Conservation (phyloP, 2,888 invertebrate species). For the Netelia fuscicornis region DNA sequence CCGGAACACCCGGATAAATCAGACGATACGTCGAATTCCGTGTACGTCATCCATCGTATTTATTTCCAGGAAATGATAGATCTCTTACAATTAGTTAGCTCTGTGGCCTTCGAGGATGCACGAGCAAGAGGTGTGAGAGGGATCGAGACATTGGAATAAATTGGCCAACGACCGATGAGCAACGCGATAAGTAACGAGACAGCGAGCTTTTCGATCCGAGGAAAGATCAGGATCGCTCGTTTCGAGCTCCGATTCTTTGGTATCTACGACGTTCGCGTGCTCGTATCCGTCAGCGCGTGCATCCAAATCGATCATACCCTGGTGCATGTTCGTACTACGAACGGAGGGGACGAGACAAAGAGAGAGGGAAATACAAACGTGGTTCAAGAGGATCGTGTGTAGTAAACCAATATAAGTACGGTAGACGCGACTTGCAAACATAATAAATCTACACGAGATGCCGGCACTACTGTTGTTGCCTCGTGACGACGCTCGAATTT, state of each 20-base stretch:
- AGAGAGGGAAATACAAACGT: background rate
- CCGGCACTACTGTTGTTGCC: conserved; percentile 13
- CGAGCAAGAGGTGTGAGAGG: conserved; percentile 5
- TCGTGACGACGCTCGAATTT: conserved; percentile 44
- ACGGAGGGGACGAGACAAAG: background rate
- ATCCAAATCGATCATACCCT: conserved; percentile 53
- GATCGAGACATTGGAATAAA: conserved; percentile 12
- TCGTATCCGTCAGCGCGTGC: conserved; percentile 1
- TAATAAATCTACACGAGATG: conserved; percentile 54
- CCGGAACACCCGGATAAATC: too few species aligned
- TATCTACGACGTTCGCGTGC: background rate
- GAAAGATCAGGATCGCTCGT: conserved; percentile 46
- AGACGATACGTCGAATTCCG: too few species aligned
- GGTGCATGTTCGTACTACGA: background rate
- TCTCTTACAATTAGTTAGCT: background rate
- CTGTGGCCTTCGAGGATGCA: background rate
- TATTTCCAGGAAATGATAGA: too few species aligned
- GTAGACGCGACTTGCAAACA: conserved; percentile 52
- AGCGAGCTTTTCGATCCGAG: conserved; percentile 20
- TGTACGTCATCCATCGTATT: too few species aligned
- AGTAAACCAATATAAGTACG: conserved; percentile 20
- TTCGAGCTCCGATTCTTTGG: background rate
- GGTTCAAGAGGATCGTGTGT: conserved; percentile 7
- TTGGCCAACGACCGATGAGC: conserved; percentile 14
- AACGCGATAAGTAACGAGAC: conserved; percentile 41